Conservation (phyloP, 2,113 vertebrate species). For the Cygnus atratus region DNA sequence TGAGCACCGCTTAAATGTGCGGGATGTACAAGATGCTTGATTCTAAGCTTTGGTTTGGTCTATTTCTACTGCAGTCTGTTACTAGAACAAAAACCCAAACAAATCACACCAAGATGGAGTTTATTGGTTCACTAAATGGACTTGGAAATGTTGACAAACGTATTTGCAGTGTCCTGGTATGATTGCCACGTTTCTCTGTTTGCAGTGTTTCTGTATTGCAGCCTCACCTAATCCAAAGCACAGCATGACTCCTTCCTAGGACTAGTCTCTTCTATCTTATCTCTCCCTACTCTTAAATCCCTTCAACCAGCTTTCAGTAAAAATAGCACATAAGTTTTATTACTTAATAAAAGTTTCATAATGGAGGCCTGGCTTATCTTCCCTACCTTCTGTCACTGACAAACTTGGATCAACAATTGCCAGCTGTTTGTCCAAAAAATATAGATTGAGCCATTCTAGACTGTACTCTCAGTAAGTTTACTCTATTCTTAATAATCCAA, state of each 20-base stretch:
- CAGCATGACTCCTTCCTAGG: not conserved
- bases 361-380: constrained; percentile 22
- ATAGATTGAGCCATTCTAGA: not conserved
- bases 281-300: constrained; percentile 1
- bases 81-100: not conserved
- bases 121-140: not conserved
- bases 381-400: constrained; percentile 30
- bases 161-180: not conserved
- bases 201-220: not conserved
- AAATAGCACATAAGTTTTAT: constrained; percentile 41
- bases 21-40: not conserved
- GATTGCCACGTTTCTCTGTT: not conserved
- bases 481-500: not conserved
- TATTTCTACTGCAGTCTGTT: not conserved
- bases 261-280: not conserved
- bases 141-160: not conserved
- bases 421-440: not conserved
- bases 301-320: constrained; percentile 22
- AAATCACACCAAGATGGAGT: not conserved
- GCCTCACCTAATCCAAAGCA: constrained; percentile 11
- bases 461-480: not conserved
- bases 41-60: not conserved
- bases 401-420: not conserved
- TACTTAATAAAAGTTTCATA: constrained; percentile 11
- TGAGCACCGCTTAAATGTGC: not conserved